phyloP scores from a whole-genome alignment of 2,888 invertebrate genomes.

The Chaetogeoica ovagalla region DNA sequence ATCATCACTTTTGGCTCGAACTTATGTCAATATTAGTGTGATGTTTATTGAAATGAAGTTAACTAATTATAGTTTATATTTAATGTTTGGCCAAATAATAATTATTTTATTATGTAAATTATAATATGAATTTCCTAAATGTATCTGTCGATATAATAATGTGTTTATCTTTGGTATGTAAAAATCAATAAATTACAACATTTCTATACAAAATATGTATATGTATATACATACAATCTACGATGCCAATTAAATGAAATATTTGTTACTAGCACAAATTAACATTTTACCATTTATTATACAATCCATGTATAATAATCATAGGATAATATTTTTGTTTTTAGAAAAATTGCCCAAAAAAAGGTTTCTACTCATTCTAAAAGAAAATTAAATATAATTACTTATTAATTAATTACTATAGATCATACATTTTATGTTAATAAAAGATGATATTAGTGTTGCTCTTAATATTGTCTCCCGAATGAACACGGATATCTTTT shows the following conservation, averaged over 20 bases:
- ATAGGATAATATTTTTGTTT: not conserved
- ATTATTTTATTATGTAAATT: slow-evolving; percentile 16
- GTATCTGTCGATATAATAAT: slow-evolving; percentile 14
- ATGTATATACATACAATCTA: slow-evolving; percentile 7
- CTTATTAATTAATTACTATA: too few relatives aligned
- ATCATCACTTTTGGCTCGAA: not conserved
- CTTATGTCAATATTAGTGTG: not conserved
- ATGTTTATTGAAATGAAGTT: not conserved
- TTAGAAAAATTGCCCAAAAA: too few relatives aligned
- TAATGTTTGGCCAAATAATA: slow-evolving; percentile 15
- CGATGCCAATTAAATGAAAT: slow-evolving; percentile 36
- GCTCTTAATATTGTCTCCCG: too few relatives aligned
- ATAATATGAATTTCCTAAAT: not conserved
- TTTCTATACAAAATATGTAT: slow-evolving; percentile 7
- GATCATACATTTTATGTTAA: too few relatives aligned
- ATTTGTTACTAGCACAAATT: slow-evolving; percentile 11
- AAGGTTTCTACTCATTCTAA: too few relatives aligned
- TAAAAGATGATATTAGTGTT: too few relatives aligned
- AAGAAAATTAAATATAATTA: too few relatives aligned
- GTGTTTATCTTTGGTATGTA: slow-evolving; percentile 11
- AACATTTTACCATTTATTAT: not conserved
- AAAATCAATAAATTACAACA: slow-evolving; percentile 22
- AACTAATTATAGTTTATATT: not conserved
- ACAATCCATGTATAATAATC: too few relatives aligned
- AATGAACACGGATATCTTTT: too few relatives aligned